Conservation (phyloP, 2,888 invertebrate species). For the Ypsolopha sequella region DNA sequence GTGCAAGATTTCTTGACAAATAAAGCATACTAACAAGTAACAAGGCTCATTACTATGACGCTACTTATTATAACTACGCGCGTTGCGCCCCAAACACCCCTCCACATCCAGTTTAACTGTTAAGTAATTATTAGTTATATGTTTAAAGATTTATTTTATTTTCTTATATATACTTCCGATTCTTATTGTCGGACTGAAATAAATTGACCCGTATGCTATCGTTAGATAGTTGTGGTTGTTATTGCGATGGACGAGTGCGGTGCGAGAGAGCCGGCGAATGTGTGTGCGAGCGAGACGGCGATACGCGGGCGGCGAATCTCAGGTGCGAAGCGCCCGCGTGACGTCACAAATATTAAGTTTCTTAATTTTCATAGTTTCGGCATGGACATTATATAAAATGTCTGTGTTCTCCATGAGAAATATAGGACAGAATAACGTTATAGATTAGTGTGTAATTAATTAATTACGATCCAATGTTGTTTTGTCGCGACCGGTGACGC, state of each 20-base stretch:
- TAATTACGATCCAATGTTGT: no score
- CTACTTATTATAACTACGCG: neutral
- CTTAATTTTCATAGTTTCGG: neutral
- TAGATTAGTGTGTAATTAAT: constrained; percentile 23
- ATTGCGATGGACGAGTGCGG: constrained; percentile 19
- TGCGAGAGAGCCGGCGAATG: constrained; percentile 17
- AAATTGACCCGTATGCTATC: constrained; percentile 40
- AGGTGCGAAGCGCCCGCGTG: constrained; percentile 24
- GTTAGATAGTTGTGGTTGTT: constrained; percentile 12
- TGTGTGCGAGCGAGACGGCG: constrained; percentile 23
- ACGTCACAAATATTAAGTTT: neutral
- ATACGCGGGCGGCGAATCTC: constrained; percentile 53
- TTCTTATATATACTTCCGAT: constrained; percentile 25
- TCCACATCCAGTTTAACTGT: constrained; percentile 14
- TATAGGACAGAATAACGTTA: constrained; percentile 21
- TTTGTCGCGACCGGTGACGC: neutral
- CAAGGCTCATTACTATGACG: neutral
- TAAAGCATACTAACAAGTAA: neutral
- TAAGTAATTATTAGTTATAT: constrained; percentile 24
- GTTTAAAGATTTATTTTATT: constrained; percentile 16
- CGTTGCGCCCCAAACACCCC: neutral
- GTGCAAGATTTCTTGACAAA: neutral
- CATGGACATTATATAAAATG: constrained; percentile 13
- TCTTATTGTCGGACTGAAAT: constrained; percentile 41
- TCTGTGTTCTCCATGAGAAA: constrained; percentile 11